Evolutionary conservation across 92 coral and sea anemone genomes (phyloP), one percentile per base, ranked within the genome.

Genomic region (Ricordea florida): DNA sequence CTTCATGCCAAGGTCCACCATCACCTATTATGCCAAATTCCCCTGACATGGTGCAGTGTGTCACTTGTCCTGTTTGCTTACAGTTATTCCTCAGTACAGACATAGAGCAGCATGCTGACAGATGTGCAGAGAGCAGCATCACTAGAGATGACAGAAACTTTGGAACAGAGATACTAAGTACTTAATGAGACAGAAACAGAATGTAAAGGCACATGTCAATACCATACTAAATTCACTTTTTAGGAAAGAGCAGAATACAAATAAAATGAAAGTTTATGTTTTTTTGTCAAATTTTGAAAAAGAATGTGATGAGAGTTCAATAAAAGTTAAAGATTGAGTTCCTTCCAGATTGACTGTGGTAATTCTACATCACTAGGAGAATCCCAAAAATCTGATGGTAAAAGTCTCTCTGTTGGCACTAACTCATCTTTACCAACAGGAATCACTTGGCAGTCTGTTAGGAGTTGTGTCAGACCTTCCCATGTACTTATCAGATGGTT

Each of bases 311-410:
- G 10, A 26, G 5, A 67, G 29, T 47, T 5, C 50, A n/a, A n/a
- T 21, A 55, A 56, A 53, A 50, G 6, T 74, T 36, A 73, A 61
- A 69, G 35, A 57, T 73, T 61, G 10, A 73, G 45, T 15, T 61
- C 80, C 4, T 44, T 40, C 33, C 42, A 33, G 24, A 73, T 14
- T 33, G 59, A 73, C 44, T 22, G 57, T 41, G 80, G 71, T 43
- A 73, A 9, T 23, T 73, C 69, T 10, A 28, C 79, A 27, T 73
- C 80, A 31, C 7, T 14, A 24, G 34, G 22, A 1, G 58, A 15
- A 1, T 74, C 83, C 98, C 98, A 93, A 60, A 93, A 87, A 63
- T 87, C 76, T 24, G 57, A 36, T 25, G 92, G 93, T n/a, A 87
- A 62, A 40, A 81, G 37, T 40, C 69, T 72, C 0, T 66, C 78